Evolutionary conservation across 2,888 invertebrate species (phyloP), one percentile per base, ranked within the genome.

Genomic region (Hypomecis punctinalis): DNA sequence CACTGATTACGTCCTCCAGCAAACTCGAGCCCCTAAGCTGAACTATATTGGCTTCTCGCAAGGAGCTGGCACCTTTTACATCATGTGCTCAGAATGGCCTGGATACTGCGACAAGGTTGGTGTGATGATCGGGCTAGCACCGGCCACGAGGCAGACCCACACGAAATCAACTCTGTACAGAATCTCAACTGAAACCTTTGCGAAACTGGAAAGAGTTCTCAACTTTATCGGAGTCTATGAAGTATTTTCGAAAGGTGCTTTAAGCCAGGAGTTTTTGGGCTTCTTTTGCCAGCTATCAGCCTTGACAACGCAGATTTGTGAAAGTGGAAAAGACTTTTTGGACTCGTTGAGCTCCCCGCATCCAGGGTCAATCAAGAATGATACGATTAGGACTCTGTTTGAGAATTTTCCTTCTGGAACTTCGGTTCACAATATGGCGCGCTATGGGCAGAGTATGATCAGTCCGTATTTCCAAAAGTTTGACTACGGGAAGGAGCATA

Each of bases 21-120:
- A 79, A 5, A 88, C 90, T 0, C 72, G 73, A 1, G 66, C 70
- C 0, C 66, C 75, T 0, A 86, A 82, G 43, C 55, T 91, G 40
- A 89, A 86, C 48, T 89, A 84, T 40, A 94, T 96, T 5, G 97
- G 97, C 0, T 97, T 97, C 79, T 97, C 97, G 0, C 95, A 95
- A 82, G 97, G 97, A 6, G 94, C 95, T 0, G 95, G 95, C 0
- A 84, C 88, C 4, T 95, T 94, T 75, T 95, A 94, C 78, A 94
- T 96, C 0, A 95, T 96, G 95, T 93, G 94, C 55, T 94, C 95
- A 0, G 93, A 94, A 71, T 84, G 85, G 53, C 95, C 96, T 0
- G 94, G 94, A 13, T 96, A 95, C 70, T 95, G 96, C 82, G 81
- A 91, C 0, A 96, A 96, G 83, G 92, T 95, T 0, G 86, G 92